Evolutionary conservation across 2,888 invertebrate genomes (phyloP).

Genomic region (Cartodere bifasciata): DNA sequence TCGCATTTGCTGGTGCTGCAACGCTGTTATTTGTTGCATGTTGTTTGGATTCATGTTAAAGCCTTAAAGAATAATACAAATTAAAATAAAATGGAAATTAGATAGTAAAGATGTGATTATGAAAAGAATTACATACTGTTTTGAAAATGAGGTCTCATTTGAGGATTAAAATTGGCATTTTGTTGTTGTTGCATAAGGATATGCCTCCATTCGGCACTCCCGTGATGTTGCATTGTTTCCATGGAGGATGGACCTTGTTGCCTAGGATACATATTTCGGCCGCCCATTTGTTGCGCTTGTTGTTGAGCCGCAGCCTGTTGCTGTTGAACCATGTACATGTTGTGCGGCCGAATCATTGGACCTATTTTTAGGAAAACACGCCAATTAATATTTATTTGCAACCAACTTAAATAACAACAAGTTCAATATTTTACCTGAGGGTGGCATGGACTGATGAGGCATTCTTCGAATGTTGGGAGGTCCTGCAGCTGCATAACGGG

Average conservation of each 20-base stretch:
- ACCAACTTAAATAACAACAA: background rate
- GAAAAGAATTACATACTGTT: slow-evolving; percentile 28
- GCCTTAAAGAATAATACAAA: slow-evolving; percentile 13
- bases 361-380: slow-evolving; percentile 29
- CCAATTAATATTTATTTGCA: background rate
- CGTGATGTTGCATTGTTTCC: slow-evolving; percentile 37
- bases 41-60: slow-evolving; percentile 23
- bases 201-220: slow-evolving; percentile 48
- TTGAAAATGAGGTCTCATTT: slow-evolving; percentile 41
- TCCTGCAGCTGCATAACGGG: slow-evolving; percentile 33
- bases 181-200: slow-evolving; percentile 48
- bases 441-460: slow-evolving; percentile 60
- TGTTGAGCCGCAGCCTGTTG: slow-evolving; percentile 46
- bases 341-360: slow-evolving; percentile 56
- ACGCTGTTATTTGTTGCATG: slow-evolving; percentile 31
- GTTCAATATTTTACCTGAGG: slow-evolving; percentile 41
- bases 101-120: background rate
- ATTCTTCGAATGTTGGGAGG: slow-evolving; percentile 47
- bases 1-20: slow-evolving; percentile 37
- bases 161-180: slow-evolving; percentile 30
- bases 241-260: slow-evolving; percentile 46
- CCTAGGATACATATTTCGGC: slow-evolving; percentile 36
- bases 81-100: slow-evolving; percentile 6
- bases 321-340: slow-evolving; percentile 45
- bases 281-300: slow-evolving; percentile 37